Evolutionary conservation across 1,140 invertebrate species (phyloP), one percentile per base, ranked within the genome.

Genomic region (Ostrea edulis): DNA sequence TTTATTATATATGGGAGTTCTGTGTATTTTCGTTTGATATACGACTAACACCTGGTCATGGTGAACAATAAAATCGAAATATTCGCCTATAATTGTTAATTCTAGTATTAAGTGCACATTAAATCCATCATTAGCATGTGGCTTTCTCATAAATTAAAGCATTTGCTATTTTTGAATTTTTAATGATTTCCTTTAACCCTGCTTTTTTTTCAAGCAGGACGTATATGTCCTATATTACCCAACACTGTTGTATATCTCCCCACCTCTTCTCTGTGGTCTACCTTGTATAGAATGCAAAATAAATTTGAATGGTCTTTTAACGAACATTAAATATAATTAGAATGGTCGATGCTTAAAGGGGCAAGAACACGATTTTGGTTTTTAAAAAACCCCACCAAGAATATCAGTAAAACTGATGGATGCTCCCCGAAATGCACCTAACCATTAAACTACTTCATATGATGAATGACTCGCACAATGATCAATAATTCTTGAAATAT

Each of bases 91-190:
- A 77, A 4, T 77, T 11, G 68, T 35, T 77, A 77, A 29, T 77
- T 77, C 25, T 29, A 77, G 14, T 29, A 77, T 35, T 77, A 77
- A 17, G 11, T 77, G 68, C 29, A 29, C 68, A 77, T 77, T 25
- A 77, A 77, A 77, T 77, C 68, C 68, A 11, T 77, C 22, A 77
- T 77, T 35, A 77, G 29, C 68, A 29, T 77, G 68, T 77, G 7
- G 14, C 68, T 77, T 25, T 77, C 25, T 25, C 22, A 77, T 77
- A 77, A 77, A 77, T 77, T 77, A 77, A 17, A 25, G 25, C 12
- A 77, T 29, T 77, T 29, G 8, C 68, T 77, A 77, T 77, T 77
- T 77, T 77, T 8, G 68, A 77, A 11, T 14, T 35, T 35, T 29
- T 35, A 5, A 25, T 77, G 68, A 29, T 25, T 77, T 77, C 68